Evolutionary conservation across 2,888 invertebrate genomes (phyloP), one percentile per base, ranked within the genome.

Genomic region (Cephus spinipes): DNA sequence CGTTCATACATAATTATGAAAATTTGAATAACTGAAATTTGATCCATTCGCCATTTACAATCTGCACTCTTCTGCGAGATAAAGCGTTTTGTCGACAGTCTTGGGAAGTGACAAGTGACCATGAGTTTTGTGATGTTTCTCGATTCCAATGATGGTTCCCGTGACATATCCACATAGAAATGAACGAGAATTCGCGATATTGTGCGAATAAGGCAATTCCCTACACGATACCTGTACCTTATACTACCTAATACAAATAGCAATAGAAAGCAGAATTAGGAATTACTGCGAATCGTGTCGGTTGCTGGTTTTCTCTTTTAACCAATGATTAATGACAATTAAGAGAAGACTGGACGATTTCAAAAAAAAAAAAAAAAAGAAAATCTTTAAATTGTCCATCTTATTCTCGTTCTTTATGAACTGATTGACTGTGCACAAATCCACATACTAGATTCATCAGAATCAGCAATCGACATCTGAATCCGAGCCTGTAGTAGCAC

Each of bases 31-130:
- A 23, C 23, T 23, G 23, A 23, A 55, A 9, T 6, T 55, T 23
- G 23, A 55, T 23, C 9, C 55, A 15, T 23, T 23, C 23, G 55
- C 23, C 0, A 71, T 71, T 71, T 33, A 71, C 31, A 30, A 33
- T 71, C 71, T 71, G 71, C 71, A 71, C 71, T 71, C 71, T 71
- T 71, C 71, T 71, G 71, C 71, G 71, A 33, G 31, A 31, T 32
- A 33, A 31, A 71, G 55, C 71, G 15, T 71, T 71, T 23, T 3
- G 15, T 32, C 12, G 71, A 71, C 35, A 77, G 76, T 84, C 83
- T 85, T 89, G 89, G 89, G 88, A 90, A 90, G 89, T 90, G 90
- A 90, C 89, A 91, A 90, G 90, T 90, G 88, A 87, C 90, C 90
- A 89, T 86, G 31, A 86, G 85, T 85, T 86, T 89, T 88, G 87